Base-by-base conservation (phyloP, 2,888 invertebrate species). In the Meta bourneti region DNA sequence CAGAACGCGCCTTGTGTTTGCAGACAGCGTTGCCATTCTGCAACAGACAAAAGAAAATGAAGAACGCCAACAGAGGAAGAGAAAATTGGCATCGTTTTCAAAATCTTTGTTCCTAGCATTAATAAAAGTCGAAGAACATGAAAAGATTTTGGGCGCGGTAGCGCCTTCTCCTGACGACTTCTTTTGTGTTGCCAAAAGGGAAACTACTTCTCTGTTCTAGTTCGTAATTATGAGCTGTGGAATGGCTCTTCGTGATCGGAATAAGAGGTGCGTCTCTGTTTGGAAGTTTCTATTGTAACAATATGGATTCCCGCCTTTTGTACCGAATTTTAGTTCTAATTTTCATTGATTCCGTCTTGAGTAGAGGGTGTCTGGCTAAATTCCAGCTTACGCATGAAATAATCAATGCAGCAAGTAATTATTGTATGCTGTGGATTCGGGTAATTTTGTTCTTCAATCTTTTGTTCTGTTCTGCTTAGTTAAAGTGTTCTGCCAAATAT, bases 191-290 rank as follows among this genome's bases (percentile, higher is more conserved):
- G 13, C 9, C 34, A 79, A 34, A 79, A 13, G 34, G 61, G 34
- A 78, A 61, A 34, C 61, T 34, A 34, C 61, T 79, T 79, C 20
- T 69, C 79, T 61, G 61, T 79, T 79, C 78, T 72, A 20, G 19
- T 19, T 79, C 79, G 20, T 79, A 79, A 79, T 79, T 79, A 79
- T 61, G 69, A 34, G 79, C 19, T 48, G 79, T 20, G 78, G 78
- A 54, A 78, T 78, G 51, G 78, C n/a, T 78, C 61, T 61, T 79
- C 79, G 79, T 79, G 79, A 79, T 54, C 61, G 79, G 79, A 79
- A 79, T 79, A 16, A 16, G 20, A 79, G 79, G 79, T 34, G 69
- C 20, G 79, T 79, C 79, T 11, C 13, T 79, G 20, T 79, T 13
- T 19, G 61, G 61, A 61, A 34, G 4, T 61, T 79, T 61, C 61